These are phyloP conservation scores for Corydoras sp. DNA, from an alignment of 2,113 vertebrate species.

Conservation along the genomic window DNA sequence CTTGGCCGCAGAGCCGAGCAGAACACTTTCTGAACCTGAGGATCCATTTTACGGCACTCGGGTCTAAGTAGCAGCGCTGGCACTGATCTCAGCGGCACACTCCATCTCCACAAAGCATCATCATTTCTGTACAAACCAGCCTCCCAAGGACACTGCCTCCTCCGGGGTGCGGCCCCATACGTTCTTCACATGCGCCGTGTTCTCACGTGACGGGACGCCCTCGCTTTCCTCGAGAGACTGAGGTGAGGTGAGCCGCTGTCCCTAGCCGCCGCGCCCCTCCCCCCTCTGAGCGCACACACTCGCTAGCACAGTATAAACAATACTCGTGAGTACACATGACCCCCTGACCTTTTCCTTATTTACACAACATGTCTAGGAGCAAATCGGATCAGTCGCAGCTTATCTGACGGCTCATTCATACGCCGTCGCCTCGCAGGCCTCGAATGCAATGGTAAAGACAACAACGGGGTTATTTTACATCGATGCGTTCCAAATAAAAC, in stretches of 20 bases:
- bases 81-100: not conserved
- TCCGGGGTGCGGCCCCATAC: not conserved
- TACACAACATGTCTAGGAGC: conserved; percentile 9
- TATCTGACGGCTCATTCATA: not conserved
- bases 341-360: conserved; percentile 30
- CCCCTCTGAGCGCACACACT: not conserved
- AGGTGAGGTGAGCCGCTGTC: not conserved
- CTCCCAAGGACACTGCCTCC: too few species aligned
- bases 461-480: not conserved
- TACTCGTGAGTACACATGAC: conserved; percentile 3
- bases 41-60: conserved; percentile 6
- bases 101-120: not conserved
- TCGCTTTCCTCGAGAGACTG: not conserved
- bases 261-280: not conserved
- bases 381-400: not conserved
- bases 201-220: not conserved
- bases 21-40: not conserved
- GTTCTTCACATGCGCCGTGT: not conserved
- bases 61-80: conserved; percentile 8
- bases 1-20: not conserved
- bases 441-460: not conserved
- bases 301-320: not conserved
- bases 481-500: not conserved
- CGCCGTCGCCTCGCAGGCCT: not conserved
- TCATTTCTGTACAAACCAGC: not conserved